Percentiles rank a stretch among this genome's conserved stretches.
Evolutionary conservation across 2,888 invertebrate species (phyloP).

Genomic region (Dromius quadrimaculatus): DNA sequence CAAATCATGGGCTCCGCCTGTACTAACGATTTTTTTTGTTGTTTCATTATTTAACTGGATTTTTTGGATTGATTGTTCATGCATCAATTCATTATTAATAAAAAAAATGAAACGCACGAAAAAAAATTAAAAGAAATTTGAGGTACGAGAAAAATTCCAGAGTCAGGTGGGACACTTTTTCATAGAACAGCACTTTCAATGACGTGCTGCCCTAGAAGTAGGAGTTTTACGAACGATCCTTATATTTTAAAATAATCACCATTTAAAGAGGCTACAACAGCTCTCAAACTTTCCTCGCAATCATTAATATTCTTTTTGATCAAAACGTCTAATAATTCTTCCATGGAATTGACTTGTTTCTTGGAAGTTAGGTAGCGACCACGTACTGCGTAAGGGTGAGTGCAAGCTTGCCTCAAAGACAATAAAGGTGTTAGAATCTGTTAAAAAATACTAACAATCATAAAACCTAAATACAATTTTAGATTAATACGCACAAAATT

Average conservation of each 20-base stretch:
- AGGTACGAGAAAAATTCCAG: too few species aligned
- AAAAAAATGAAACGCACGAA: too few species aligned
- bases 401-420: conserved; percentile 78
- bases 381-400: conserved; percentile 75
- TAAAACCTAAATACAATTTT: not conserved
- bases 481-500: conserved; percentile 58
- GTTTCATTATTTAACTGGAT: too few species aligned
- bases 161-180: too few species aligned
- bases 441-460: not conserved
- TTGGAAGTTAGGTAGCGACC: conserved; percentile 69
- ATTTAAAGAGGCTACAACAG: conserved; percentile 75
- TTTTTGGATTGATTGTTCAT: too few species aligned
- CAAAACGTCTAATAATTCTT: conserved; percentile 75
- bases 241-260: too few species aligned
- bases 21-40: too few species aligned
- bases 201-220: too few species aligned
- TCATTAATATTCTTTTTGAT: conserved; percentile 72
- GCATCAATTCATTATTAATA: too few species aligned
- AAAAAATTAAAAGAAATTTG: too few species aligned
- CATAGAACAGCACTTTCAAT: too few species aligned
- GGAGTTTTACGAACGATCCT: not conserved
- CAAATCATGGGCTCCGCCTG: too few species aligned
- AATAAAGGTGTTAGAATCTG: conserved; percentile 75
- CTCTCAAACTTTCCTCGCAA: conserved; percentile 75
- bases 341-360: conserved; percentile 72